A percentile compares a stretch with the other conserved stretches of the same genome.
Conservation (phyloP, 2,797 vertebrate species). For the Hypotaenidia okinawae region DNA sequence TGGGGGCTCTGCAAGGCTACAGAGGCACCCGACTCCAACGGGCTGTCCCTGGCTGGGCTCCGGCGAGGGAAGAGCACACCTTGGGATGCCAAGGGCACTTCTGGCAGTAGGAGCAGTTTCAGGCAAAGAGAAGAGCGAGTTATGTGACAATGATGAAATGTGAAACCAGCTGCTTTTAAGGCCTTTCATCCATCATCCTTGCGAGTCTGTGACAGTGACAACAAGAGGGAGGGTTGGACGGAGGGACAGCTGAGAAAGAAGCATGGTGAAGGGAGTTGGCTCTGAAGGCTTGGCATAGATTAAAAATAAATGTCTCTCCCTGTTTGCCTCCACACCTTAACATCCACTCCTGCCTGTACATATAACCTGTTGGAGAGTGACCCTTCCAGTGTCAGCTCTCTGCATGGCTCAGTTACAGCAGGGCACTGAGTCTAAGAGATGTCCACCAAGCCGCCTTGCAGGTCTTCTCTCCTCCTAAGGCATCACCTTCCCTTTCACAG, state of each 20-base stretch:
- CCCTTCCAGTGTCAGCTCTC: background rate
- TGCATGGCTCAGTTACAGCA: background rate
- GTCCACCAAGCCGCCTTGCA: background rate
- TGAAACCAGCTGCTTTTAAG: conserved; percentile 58
- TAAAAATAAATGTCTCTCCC: conserved; percentile 25
- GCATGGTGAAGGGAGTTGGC: background rate
- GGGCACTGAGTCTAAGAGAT: background rate
- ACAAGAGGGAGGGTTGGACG: background rate
- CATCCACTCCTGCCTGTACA: background rate
- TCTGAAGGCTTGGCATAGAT: background rate
- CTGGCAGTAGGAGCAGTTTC: background rate
- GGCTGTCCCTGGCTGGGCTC: background rate
- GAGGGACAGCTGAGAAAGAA: conserved; percentile 22
- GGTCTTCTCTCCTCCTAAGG: background rate
- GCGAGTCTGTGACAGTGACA: conserved; percentile 37
- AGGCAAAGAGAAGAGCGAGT: background rate
- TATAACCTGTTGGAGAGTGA: background rate
- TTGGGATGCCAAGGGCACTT: conserved; percentile 47
- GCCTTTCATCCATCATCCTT: conserved; percentile 63
- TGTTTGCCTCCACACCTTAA: background rate
- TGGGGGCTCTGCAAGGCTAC: background rate
- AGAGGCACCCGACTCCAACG: background rate
- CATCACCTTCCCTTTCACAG: background rate
- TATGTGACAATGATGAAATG: conserved; percentile 57
- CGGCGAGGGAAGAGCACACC: background rate